Evolutionary conservation across 2,113 vertebrate genomes (phyloP), one percentile per base, ranked within the genome.

Genomic region (Pedetes capensis): DNA sequence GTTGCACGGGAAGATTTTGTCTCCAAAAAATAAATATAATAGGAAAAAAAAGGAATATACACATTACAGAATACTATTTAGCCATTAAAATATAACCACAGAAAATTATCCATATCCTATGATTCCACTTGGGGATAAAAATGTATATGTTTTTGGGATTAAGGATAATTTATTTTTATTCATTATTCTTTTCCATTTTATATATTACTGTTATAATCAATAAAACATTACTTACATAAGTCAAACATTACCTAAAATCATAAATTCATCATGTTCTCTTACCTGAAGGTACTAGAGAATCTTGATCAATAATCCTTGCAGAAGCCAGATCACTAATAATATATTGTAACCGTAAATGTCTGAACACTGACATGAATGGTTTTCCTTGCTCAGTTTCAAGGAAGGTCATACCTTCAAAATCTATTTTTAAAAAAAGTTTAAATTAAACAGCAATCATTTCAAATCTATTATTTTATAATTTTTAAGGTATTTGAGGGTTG

Each of bases 241-340:
- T n/a, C n/a, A 93, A 51, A 57, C n/a, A 53, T n/a, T 64, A 69
- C 14, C 91, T 94, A 68, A 94, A 91, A 93, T 89, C 9, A 89
- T 55, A 82, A 94, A 55, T 53, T 83, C 57, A 89, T 84, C 80
- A 85, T 79, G 18, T 64, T 76, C 71, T 27, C 97, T 98, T 98
- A 99, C 99, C 99, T 74, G 98, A 97, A 55, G 99, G 99, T 87
- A 99, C 97, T 55, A 99, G 98, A 72, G 98, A 98, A 88, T 99
- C 99, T 29, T 99, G 98, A 97, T 99, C 99, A 72, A 99, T 97
- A 84, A 99, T 99, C 42, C 98, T 99, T 64, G 99, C 99, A 0
- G 99, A 99, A 0, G 99, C 99, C 94, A 99, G 98, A 97, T 99
- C 99, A 59, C 99, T 99, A 98, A 99, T 98, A 96, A 99, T 99